Base-by-base conservation (phyloP, 2,797 vertebrate genomes). In the Botia almorhae region DNA sequence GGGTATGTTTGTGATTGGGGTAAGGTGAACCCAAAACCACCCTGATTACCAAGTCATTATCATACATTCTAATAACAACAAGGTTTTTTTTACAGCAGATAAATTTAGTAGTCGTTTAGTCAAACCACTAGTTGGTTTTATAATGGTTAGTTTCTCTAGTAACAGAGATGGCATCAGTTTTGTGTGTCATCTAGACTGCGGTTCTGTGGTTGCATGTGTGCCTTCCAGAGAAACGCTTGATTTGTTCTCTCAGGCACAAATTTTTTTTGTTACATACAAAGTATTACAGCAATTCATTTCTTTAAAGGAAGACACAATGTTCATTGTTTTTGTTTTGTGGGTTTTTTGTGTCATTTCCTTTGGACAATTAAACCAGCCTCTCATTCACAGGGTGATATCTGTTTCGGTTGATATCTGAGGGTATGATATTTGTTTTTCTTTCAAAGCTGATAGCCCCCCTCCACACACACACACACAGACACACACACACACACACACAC, bases 181-280 rank as follows among this genome's bases (percentile, higher is more conserved):
- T 50, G 3, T 21, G 17, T 64, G 2, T 75, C 39, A 51, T 36
- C 29, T 19, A 21, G 21, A 6, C 26, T 50, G 11, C 46, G 14
- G 46, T 48, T 70, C 26, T 63, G 43, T 69, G 39, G 46, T 63
- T 39, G 43, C n/a, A 17, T 63, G 60, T 53, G 70, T 71, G 26
- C 67, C 26, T 70, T 64, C 14, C 69, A 53, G 7, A 53, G 56
- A 78, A 75, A 64, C 33, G 3, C 48, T 8, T 51, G 29, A 68
- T 50, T 48, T 60, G 65, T 63, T 43, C 3, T 64, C 58, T 17
- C 11, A 21, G n/a, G 26, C 51, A 13, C 17, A 50, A n/a, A n/a
- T 48, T 43, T 77, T 58, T 7, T 11, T 46, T 64, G 16, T 13
- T 7, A 61, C 55, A 50, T 21, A 39, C 36, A 46, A 78, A 63